Evolutionary conservation across 2,888 invertebrate genomes (phyloP).

Genomic region (Synanthedon formicaeformis): DNA sequence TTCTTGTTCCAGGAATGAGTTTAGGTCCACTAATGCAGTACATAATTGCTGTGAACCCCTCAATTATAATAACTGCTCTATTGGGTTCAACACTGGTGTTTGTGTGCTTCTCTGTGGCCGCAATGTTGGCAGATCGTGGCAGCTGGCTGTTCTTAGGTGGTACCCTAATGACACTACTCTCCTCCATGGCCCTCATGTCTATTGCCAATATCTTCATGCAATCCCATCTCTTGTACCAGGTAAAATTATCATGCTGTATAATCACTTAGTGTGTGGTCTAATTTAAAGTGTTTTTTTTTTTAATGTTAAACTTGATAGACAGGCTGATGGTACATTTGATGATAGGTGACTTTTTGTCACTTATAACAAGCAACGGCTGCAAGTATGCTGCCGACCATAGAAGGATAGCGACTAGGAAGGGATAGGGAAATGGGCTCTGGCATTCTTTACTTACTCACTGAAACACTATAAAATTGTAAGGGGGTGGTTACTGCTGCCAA

Average conservation of each 20-base stretch:
- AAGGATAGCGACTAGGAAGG: too few relatives aligned
- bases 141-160: constrained; percentile 93
- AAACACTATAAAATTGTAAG: too few relatives aligned
- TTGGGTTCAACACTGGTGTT: constrained; percentile 89
- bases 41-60: constrained; percentile 84
- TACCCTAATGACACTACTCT: constrained; percentile 84
- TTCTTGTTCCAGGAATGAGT: constrained; percentile 77
- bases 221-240: constrained; percentile 82
- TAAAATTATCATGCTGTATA: constrained; percentile 34
- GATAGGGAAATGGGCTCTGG: too few relatives aligned
- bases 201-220: constrained; percentile 89
- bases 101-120: constrained; percentile 89
- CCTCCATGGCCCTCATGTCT: constrained; percentile 81
- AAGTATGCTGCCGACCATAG: too few relatives aligned
- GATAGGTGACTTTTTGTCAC: too few relatives aligned
- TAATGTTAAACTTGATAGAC: too few relatives aligned
- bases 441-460: too few relatives aligned
- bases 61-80: constrained; percentile 89
- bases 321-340: too few relatives aligned
- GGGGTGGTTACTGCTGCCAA: too few relatives aligned
- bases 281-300: too few relatives aligned
- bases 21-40: constrained; percentile 88
- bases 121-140: constrained; percentile 88
- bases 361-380: too few relatives aligned
- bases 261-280: too few relatives aligned